phyloP scores from a whole-genome alignment of 2,888 invertebrate species.

The Eudasyphora cyanicolor region DNA sequence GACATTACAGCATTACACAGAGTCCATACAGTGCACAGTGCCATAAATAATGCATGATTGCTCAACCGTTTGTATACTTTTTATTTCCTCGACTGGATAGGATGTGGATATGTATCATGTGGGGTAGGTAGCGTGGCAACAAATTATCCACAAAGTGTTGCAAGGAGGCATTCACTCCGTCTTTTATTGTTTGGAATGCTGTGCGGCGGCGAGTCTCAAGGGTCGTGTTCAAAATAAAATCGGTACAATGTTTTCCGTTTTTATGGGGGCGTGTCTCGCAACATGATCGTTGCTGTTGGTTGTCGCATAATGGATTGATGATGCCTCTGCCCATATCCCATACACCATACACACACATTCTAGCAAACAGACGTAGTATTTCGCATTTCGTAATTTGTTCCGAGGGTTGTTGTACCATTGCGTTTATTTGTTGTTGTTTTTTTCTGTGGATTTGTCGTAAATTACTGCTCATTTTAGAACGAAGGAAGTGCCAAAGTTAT shows the following conservation, averaged over 20 bases:
- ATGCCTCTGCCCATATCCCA: constrained; percentile 6
- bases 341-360: no score
- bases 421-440: not conserved
- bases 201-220: constrained; percentile 34
- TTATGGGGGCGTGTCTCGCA: constrained; percentile 57
- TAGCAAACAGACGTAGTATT: constrained; percentile 24
- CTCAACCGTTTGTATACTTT: not conserved
- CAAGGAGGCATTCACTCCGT: constrained; percentile 45
- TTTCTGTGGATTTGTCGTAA: not conserved
- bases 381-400: constrained; percentile 17
- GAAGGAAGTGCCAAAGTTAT: not conserved
- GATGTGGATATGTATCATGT: not conserved
- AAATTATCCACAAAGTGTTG: constrained; percentile 65
- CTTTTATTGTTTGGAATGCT: constrained; percentile 22
- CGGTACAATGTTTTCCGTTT: constrained; percentile 45
- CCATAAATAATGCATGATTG: constrained; percentile 46
- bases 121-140: constrained; percentile 50
- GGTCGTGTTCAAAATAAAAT: constrained; percentile 51
- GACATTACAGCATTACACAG: constrained; percentile 48
- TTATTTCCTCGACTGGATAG: not conserved
- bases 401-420: not conserved
- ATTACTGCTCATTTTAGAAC: constrained; percentile 46
- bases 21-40: no score
- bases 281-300: constrained; percentile 55
- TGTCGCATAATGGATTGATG: constrained; percentile 50